Base-by-base conservation (phyloP, 2,888 invertebrate species). In the Himalopsyche anomala region DNA sequence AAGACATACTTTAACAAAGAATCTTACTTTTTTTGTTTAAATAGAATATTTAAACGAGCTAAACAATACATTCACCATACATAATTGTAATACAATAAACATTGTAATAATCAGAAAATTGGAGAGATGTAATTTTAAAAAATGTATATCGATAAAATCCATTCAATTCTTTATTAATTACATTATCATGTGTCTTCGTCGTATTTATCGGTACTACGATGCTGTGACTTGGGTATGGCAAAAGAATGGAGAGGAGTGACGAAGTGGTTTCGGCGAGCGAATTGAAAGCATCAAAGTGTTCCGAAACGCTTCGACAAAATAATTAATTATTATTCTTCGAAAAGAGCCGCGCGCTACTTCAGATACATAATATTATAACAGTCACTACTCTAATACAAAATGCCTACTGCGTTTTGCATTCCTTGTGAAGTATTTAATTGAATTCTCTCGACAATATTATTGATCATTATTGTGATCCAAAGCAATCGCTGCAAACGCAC, bases 281-380 rank as follows among this genome's bases (percentile, higher is more conserved):
- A 85, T 85, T 85, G 85, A 85, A 85, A 85, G 85, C 80, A 83
- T 85, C 83, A 83, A 85, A 85, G 74, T 81, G 85, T 85, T 83
- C 79, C 85, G 85, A 83, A 85, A 85, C 85, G 80, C 55, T 81
- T 85, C 74, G 74, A 74, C 74, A 74, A 74, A 74, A 74, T 74
- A 74, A 74, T 74, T 74, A 74, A 74, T 74, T 74, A 74, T 74
- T 74, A 74, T 74, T 74, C 74, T 28, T 12, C 74, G 74, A 74
- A 36, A 51, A 74, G 74, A 74, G 69, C 74, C 74, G 28, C 74
- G 8, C 74, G 36, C 28, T 36, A 74, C 74, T 28, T 74, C 74
- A 15, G 74, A 38, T 36, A 36, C 38, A 36, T 51, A 51, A 15
- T 45, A 45, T 45, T 51, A 51, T 51, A 51, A 51, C 74, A 28